Base-by-base conservation (phyloP, 2,113 vertebrate species). In the Collichthys lucidus region DNA sequence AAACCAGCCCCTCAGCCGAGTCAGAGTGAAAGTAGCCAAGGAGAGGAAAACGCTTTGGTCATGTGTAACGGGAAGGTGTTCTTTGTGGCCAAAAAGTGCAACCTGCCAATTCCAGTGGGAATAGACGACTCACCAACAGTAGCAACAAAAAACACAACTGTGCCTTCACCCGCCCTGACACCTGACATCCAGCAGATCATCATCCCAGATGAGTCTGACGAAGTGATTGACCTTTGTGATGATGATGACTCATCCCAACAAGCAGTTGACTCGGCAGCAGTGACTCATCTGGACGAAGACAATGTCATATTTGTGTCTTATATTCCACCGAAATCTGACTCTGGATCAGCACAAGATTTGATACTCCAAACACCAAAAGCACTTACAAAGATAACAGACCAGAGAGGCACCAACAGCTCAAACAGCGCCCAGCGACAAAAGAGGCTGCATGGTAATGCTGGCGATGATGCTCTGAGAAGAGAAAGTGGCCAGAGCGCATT, bases 1-100 rank as follows among this genome's bases (percentile, higher is more conserved):
- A 86, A 62, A 57, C 65, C 67, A 0, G 8, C 22, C 55, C 11
- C 77, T 53, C 65, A 59, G 29, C 86, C 79, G 56, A 88, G 75
- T 82, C 92, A 84, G 5, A 71, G 86, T 31, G 93, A 94, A 86
- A 82, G 89, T 29, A 87, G 84, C 55, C 95, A 20, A n/a, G 50
- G 14, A 11, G 53, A 96, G 77, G 96, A 96, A 55, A 95, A 97
- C 20, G 93, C 96, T 50, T 87, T 97, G 70, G 93, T 98, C 64
- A 94, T 97, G 94, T 97, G 89, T 91, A 96, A 96, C 26, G 95
- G 96, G 49, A 98, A 96, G 55, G 80, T 97, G 50, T 97, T 97
- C 24, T 97, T 96, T 16, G 90, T 97, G 87, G 92, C 96, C 77
- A 96, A 94, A 87, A 96, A 90, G 86, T 4, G 29, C 50, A 31